Evolutionary conservation across 2,888 invertebrate species (phyloP).

Genomic region (Eurytoma adleriae): DNA sequence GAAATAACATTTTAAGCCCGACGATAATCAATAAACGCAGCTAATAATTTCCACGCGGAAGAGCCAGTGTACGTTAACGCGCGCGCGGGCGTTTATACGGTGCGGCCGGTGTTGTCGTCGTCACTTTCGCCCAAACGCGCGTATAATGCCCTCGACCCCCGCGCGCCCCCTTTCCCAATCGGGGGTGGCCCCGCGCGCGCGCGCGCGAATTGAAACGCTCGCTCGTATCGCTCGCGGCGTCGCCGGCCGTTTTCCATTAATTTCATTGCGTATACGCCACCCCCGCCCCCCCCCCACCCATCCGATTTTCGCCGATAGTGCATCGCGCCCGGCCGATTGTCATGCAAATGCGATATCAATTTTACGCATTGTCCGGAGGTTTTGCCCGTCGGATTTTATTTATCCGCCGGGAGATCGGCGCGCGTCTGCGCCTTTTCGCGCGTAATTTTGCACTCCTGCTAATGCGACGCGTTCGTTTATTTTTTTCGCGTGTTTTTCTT

Average conservation of each 20-base stretch:
- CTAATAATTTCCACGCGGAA: background rate
- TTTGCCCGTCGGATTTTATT: conserved; percentile 15
- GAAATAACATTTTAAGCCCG: too few species aligned
- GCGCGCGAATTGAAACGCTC: conserved; percentile 24
- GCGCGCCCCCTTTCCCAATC: background rate
- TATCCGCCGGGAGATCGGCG: background rate
- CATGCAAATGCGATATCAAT: conserved; percentile 52
- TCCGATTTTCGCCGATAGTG: conserved; percentile 23
- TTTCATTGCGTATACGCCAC: background rate
- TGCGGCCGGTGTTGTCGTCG: conserved; percentile 4
- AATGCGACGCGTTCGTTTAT: background rate
- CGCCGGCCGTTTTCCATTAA: conserved; percentile 39
- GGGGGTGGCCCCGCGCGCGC: background rate
- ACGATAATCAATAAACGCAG: too few species aligned
- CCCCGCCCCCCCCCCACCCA: background rate
- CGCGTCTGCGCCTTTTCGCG: background rate
- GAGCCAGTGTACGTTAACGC: background rate
- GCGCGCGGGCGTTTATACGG: background rate
- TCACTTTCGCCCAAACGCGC: conserved; percentile 44
- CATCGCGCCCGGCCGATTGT: conserved; percentile 24
- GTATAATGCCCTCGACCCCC: conserved; percentile 22
- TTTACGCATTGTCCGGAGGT: conserved; percentile 22
- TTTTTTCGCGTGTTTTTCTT: too few species aligned
- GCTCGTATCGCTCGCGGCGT: conserved; percentile 22
- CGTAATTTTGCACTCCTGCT: conserved; percentile 45